Conservation (phyloP, 2,113 vertebrate species). For the Pao palembangensis region DNA sequence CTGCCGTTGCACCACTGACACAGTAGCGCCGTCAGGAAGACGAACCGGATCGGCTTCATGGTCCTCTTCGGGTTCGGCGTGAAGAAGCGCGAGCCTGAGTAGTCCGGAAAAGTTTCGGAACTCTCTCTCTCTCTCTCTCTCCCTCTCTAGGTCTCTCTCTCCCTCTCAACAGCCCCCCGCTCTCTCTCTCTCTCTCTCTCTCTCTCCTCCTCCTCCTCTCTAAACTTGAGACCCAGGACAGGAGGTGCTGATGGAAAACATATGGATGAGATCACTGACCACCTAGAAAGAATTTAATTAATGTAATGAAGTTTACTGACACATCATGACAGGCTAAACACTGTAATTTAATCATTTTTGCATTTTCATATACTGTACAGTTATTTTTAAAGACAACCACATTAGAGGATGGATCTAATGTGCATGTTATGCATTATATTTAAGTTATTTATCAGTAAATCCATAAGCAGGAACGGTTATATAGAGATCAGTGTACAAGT, state of each 20-base stretch:
- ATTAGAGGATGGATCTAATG: no score
- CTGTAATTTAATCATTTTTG: no score
- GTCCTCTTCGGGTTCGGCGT: neutral
- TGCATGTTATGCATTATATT: no score
- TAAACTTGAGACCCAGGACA: neutral
- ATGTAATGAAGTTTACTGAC: no score
- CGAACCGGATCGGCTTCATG: constrained; percentile 55
- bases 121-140: constrained; percentile 44
- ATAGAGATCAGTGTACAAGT: no score
- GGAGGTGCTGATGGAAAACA: neutral
- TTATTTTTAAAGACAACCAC: neutral
- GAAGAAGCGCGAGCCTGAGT: constrained; percentile 9
- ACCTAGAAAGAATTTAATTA: no score
- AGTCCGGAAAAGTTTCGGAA: constrained; percentile 50
- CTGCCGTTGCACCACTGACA: constrained; percentile 69
- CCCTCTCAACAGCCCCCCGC: constrained; percentile 7
- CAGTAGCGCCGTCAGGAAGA: constrained; percentile 60
- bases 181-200: constrained; percentile 21
- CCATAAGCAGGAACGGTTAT: no score
- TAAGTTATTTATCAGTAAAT: no score
- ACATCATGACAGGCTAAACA: no score
- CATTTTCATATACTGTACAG: neutral
- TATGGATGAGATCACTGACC: neutral
- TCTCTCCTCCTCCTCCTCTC: neutral
- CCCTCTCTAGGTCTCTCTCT: constrained; percentile 11